Base-by-base conservation (phyloP, 2,888 invertebrate species). In the Kuschelorhynchus macadamiae region DNA sequence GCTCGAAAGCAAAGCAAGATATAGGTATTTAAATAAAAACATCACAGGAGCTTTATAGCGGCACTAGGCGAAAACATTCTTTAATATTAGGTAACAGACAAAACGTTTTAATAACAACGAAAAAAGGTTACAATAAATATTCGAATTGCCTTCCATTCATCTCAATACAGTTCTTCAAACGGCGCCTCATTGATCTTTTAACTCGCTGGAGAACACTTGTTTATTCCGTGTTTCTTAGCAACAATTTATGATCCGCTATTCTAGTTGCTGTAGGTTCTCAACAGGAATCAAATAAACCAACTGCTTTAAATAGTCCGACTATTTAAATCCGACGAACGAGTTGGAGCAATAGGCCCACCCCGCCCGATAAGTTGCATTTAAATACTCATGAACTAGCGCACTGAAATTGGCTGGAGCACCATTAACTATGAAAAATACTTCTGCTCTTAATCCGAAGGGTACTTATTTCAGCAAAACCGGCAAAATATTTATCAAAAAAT, bases 391-490 rank as follows among this genome's bases (percentile, higher is more conserved):
- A n/a, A n/a, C n/a, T n/a, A n/a, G n/a, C n/a, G n/a, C n/a, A n/a
- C n/a, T n/a, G n/a, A n/a, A n/a, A n/a, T n/a, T n/a, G n/a, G 14
- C 25, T 32, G 50, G 50, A 16, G 50, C 25, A 25, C 30, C 50
- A 50, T 30, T 14, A 21, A 30, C 25, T 25, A 32, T 50, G 50
- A 50, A 50, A 50, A 50, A 50, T 18, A 50, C 17, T 25, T 32
- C 50, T 21, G 50, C 16, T 25, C 50, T 50, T 44, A 44, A 44
- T 44, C 44, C 14, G 44, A 14, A 14, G 18, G 18, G 18, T 18
- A 44, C 44, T 14, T 50, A 25, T 50, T 50, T n/a, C 25, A 53
- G 53, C 53, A 53, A 53, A 53, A 14, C 53, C 36, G 53, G 53
- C 14, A 53, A 53, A 53, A 7, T 14, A 14, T 53, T n/a, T 32